Evolutionary conservation across 2,113 vertebrate species (phyloP), one percentile per base, ranked within the genome.

Genomic region (Gasterosteus aculeatus): DNA sequence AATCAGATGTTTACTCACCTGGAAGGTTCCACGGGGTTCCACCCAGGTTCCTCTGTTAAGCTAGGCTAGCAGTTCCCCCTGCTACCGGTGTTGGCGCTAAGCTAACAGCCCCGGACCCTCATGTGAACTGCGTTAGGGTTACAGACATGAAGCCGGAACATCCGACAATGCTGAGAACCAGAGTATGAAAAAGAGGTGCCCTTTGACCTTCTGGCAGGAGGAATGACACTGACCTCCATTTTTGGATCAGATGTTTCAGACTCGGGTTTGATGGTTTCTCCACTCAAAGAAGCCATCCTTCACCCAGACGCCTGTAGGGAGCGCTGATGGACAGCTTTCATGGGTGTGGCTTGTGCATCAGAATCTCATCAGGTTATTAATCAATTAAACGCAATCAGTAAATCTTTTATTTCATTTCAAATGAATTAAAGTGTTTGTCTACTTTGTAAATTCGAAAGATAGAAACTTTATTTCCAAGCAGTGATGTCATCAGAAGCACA

Each of bases 61-160:
- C 14, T 73, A 41, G 7, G 42, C 18, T 61, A 62, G 3, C 71
- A 15, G 22, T 44, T 65, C 11, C 19, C 7, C 5, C 0, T 2
- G 0, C 39, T 16, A 14, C 10, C n/a, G 51, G 51, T 12, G 6
- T 75, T 58, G 26, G n/a, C 69, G 67, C 67, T 77, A 70, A 57
- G 76, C 41, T 51, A 61, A 59, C 39, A 10, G 39, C 14, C 22
- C 53, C 2, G 11, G 19, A 22, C 19, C 49, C n/a, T 51, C 7
- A 18, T 51, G 18, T 51, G 47, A 9, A n/a, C 47, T 51, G 47
- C 18, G n/a, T 38, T 7, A 38, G 1, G 35, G 35, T 38, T 19
- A 11, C 44, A 51, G 47, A 51, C 47, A 46, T 46, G 44, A 47
- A 19, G n/a, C 7, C 7, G 35, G 4, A 6, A 38, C 35, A 38